phyloP scores from a whole-genome alignment of 2,888 invertebrate genomes.

The Heliconius hortense region DNA sequence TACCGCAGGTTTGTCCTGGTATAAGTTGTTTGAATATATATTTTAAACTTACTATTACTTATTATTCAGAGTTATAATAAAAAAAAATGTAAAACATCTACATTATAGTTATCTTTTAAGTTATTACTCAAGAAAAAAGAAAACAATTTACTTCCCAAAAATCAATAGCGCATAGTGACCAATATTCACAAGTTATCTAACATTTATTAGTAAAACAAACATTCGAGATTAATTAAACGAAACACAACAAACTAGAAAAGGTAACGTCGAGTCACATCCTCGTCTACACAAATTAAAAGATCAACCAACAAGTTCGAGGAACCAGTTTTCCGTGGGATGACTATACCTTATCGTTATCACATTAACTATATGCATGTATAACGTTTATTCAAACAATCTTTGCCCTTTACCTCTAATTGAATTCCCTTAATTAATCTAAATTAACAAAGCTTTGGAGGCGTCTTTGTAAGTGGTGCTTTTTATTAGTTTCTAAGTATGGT shows the following conservation, averaged over 20 bases:
- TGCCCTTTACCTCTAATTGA: conserved; percentile 43
- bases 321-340: not conserved
- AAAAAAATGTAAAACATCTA: not conserved
- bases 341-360: conserved; percentile 17
- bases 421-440: conserved; percentile 60
- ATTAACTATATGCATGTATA: conserved; percentile 16
- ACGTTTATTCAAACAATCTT: conserved; percentile 26
- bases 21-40: not conserved
- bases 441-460: conserved; percentile 48
- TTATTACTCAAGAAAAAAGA: not conserved
- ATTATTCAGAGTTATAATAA: not conserved
- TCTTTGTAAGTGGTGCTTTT: conserved; percentile 69
- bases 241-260: not conserved
- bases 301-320: conserved; percentile 15
- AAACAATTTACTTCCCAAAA: not conserved
- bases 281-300: conserved; percentile 12
- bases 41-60: too few relatives aligned
- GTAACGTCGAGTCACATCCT: conserved; percentile 5
- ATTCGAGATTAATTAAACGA: not conserved
- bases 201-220: conserved; percentile 6
- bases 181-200: not conserved
- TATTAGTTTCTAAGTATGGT: conserved; percentile 77
- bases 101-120: not conserved
- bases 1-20: not conserved
- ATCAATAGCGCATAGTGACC: not conserved